These are phyloP conservation scores for Zelleria hepariella DNA, from an alignment of 2,888 invertebrate species.

Conservation along the genomic window DNA sequence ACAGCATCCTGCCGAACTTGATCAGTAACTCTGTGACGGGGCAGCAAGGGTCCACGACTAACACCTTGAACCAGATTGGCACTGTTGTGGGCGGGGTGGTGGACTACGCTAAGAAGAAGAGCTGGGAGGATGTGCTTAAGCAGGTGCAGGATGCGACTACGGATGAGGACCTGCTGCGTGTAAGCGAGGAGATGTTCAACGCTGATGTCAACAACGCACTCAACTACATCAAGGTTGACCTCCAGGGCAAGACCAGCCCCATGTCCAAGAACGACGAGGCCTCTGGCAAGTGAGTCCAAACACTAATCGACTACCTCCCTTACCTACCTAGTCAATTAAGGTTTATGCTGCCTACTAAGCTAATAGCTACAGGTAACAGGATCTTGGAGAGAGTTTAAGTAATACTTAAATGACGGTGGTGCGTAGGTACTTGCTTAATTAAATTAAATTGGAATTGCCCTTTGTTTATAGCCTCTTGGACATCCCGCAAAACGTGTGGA, in stretches of 20 bases:
- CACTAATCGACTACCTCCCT: neutral
- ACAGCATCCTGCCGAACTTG: slow-evolving; percentile 54
- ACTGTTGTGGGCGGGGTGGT: slow-evolving; percentile 64
- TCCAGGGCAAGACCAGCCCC: slow-evolving; percentile 82
- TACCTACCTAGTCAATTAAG: neutral
- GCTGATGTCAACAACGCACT: slow-evolving; percentile 84
- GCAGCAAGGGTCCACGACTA: slow-evolving; percentile 50
- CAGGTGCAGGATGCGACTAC: slow-evolving; percentile 68
- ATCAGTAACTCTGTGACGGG: slow-evolving; percentile 49
- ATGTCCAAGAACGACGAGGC: slow-evolving; percentile 80
- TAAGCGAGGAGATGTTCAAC: slow-evolving; percentile 80
- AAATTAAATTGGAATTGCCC: neutral
- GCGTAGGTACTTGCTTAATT: neutral
- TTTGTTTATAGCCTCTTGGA: slow-evolving; percentile 73
- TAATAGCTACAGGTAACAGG: neutral
- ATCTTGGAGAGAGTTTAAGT: neutral
- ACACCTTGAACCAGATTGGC: slow-evolving; percentile 56
- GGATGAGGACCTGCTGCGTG: slow-evolving; percentile 76
- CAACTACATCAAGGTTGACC: slow-evolving; percentile 77
- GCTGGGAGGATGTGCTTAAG: slow-evolving; percentile 55
- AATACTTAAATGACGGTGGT: neutral
- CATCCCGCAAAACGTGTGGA: slow-evolving; percentile 75
- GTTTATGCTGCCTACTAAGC: neutral
- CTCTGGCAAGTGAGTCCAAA: slow-evolving; percentile 76
- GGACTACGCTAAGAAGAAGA: slow-evolving; percentile 63